These are phyloP conservation scores for Falco novaeseelandiae DNA, from an alignment of 2,797 vertebrate species.

Conservation along the genomic window DNA sequence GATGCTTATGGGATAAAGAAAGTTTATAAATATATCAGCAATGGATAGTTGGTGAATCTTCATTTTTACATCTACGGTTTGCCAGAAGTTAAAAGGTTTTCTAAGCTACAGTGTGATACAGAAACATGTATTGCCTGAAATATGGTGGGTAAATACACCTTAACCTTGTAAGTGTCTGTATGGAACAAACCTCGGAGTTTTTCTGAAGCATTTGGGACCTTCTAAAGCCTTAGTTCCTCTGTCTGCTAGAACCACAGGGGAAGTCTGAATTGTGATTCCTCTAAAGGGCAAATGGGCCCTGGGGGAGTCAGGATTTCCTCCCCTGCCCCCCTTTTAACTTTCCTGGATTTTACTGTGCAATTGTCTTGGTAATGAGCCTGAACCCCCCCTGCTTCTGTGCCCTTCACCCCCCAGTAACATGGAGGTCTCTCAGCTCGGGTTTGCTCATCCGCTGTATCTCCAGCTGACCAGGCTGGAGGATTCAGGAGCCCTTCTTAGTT, in stretches of 20 bases:
- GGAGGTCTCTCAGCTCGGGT: background rate
- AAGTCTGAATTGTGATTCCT: background rate
- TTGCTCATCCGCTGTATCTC: background rate
- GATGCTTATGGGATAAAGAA: conserved; percentile 4
- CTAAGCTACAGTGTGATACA: background rate
- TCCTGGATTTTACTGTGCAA: background rate
- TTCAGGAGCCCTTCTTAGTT: background rate
- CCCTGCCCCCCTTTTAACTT: background rate
- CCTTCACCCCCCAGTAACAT: background rate
- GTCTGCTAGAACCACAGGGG: background rate
- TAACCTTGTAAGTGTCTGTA: background rate
- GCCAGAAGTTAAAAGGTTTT: background rate
- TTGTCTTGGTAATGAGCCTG: background rate
- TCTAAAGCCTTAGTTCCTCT: background rate
- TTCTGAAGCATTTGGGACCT: background rate
- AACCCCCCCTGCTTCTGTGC: background rate
- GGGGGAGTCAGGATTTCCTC: background rate
- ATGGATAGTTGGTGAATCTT: background rate
- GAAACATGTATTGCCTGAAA: background rate
- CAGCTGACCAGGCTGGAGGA: background rate
- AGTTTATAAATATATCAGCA: conserved; percentile 47
- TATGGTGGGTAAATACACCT: background rate
- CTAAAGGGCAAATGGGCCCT: background rate
- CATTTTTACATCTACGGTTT: background rate
- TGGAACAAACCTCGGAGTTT: background rate